Evolutionary conservation across 2,113 vertebrate genomes (phyloP).

Genomic region (Ellobius talpinus): DNA sequence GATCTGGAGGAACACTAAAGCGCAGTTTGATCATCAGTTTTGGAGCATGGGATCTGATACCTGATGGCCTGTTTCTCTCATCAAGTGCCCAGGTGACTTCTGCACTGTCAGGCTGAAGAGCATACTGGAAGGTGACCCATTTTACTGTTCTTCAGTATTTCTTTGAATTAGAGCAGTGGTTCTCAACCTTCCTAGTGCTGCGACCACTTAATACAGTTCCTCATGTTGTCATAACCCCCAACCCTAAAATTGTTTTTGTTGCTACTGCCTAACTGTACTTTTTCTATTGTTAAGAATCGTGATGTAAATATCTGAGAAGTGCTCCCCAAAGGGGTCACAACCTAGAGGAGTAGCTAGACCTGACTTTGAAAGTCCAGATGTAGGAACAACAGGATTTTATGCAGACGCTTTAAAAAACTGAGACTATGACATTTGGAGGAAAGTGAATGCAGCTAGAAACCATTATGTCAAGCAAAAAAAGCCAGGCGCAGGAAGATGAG

Average conservation of each 20-base stretch:
- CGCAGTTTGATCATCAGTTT: background rate
- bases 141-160: background rate
- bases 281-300: background rate
- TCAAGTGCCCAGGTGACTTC: background rate
- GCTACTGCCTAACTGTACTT: background rate
- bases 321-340: background rate
- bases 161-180: background rate
- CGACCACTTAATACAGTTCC: background rate
- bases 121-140: background rate
- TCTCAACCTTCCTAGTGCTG: background rate
- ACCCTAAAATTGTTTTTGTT: background rate
- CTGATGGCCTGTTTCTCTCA: slow-evolving; percentile 6
- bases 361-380: slow-evolving; percentile 37
- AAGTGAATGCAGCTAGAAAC: background rate
- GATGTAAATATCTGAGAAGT: background rate
- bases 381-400: background rate
- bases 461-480: background rate
- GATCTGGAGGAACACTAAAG: background rate
- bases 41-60: background rate
- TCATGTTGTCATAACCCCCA: background rate
- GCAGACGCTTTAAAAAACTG: background rate
- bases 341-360: background rate
- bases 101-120: background rate
- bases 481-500: background rate
- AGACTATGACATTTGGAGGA: background rate